phyloP scores from a whole-genome alignment of 2,888 invertebrate genomes.

The Caenorhabditis uteleia region DNA sequence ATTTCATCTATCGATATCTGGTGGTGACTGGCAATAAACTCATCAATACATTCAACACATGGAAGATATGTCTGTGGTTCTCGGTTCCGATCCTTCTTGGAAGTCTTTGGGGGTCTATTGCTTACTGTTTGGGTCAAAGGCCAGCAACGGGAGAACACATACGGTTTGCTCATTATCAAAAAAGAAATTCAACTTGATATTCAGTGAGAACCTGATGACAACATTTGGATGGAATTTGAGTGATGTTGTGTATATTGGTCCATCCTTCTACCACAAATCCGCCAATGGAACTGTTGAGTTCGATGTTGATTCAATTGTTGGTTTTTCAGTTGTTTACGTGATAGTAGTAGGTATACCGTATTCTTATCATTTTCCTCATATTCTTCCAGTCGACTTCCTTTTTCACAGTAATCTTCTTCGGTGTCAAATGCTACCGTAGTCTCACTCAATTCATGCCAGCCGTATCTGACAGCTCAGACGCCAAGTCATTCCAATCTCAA shows the following conservation, averaged over 20 bases:
- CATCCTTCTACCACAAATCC: slow-evolving; percentile 17
- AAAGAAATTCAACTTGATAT: too few relatives aligned
- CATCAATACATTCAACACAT: background rate
- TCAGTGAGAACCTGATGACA: too few relatives aligned
- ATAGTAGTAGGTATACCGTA: too few relatives aligned
- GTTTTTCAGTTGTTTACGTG: too few relatives aligned
- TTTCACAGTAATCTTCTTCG: slow-evolving; percentile 13
- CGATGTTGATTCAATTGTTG: too few relatives aligned
- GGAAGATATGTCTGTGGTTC: slow-evolving; percentile 5
- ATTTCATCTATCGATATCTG: slow-evolving; percentile 20
- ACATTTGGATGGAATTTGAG: slow-evolving; percentile 10
- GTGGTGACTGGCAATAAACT: slow-evolving; percentile 12
- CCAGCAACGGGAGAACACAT: too few relatives aligned
- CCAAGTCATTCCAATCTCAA: background rate
- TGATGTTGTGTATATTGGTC: slow-evolving; percentile 15
- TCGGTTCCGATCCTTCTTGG: slow-evolving; percentile 5
- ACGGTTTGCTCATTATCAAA: too few relatives aligned
- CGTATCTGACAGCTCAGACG: too few relatives aligned
- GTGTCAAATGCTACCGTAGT: slow-evolving; percentile 15
- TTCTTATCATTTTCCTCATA: slow-evolving; percentile 8
- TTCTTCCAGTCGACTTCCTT: slow-evolving; percentile 14
- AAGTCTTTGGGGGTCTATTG: slow-evolving; percentile 5
- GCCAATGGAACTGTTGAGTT: slow-evolving; percentile 2
- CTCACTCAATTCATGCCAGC: slow-evolving; percentile 8
- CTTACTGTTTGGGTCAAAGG: too few relatives aligned